phyloP scores from a whole-genome alignment of 1,140 invertebrate species.

The Stegodyphus dumicola region DNA sequence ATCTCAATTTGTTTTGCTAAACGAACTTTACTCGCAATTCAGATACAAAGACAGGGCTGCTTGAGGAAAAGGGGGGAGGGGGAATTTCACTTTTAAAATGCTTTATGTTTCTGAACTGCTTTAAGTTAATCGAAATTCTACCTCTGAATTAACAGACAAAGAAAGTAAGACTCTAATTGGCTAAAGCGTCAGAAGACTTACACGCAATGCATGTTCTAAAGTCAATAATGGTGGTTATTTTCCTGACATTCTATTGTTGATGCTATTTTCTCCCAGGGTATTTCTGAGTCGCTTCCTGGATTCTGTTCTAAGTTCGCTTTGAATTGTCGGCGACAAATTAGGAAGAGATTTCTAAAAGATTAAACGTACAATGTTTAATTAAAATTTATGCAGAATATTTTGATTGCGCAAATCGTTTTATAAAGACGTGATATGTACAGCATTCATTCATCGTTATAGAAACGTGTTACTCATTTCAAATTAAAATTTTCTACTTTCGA shows the following conservation, averaged over 20 bases:
- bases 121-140: conserved; percentile 28
- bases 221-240: conserved; percentile 27
- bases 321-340: too few relatives aligned
- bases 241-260: conserved; percentile 21
- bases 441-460: too few relatives aligned
- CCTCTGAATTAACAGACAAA: conserved; percentile 16
- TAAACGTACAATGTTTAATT: too few relatives aligned
- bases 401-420: too few relatives aligned
- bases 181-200: conserved; percentile 28
- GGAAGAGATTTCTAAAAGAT: too few relatives aligned
- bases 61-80: too few relatives aligned
- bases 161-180: conserved; percentile 21
- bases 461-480: too few relatives aligned
- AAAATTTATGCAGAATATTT: too few relatives aligned
- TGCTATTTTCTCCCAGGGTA: neutral
- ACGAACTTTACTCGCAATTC: conserved; percentile 24
- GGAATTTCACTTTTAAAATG: neutral
- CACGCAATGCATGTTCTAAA: conserved; percentile 23
- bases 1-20: conserved; percentile 27
- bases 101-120: conserved; percentile 6
- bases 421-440: too few relatives aligned
- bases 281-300: too few relatives aligned
- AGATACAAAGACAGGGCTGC: neutral
- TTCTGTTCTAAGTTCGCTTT: too few relatives aligned
- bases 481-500: too few relatives aligned